Evolutionary conservation across 1,140 invertebrate species (phyloP), one percentile per base, ranked within the genome.

Genomic region (Arion vulgaris): DNA sequence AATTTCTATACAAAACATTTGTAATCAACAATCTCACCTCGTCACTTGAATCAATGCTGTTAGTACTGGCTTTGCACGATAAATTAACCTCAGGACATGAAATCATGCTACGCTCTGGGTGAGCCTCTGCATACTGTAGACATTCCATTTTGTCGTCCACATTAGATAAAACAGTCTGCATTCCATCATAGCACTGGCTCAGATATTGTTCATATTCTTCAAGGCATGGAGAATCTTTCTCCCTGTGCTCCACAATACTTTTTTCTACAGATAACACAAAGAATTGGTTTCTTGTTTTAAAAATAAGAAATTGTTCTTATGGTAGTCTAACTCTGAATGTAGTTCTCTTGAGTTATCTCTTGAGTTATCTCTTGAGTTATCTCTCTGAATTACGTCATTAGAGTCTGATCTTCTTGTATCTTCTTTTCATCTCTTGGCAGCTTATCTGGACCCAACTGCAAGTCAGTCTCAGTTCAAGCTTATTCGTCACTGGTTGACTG

Each of bases 101-200:
- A 0, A 88, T 88, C n/a, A 90, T 69, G 7, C 81, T 68, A n/a
- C 87, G 83, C 49, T 87, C 87, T 38, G 88, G 86, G 53, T 87
- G 88, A 23, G 86, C 86, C 82, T 92, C 91, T 0, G 91, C 88
- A 87, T 87, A 91, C 77, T 88, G 85, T 38, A 92, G 83, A 81
- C 87, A 87, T 38, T 88, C 88, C 17, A 90, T 85, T 51, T 91
- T 90, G 78, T 88, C 87, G 28, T 89, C 90, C 34, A 90, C 84
- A 34, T 88, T 88, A 36, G 85, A 81, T 0, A 91, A 82, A 15
- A 92, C 88, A 75, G 77, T 86, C 80, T 90, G 88, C 74, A 91
- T 90, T 0, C 88, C 90, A 83, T 89, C 89, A 80, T 90, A 91
- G 76, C 90, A 92, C 76, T 90, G 84, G 1, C 41, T n/a, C 26